Percentiles rank a stretch among this genome's conserved stretches.
phyloP scores from a whole-genome alignment of 2,888 invertebrate species.

The Saturnia japonica region DNA sequence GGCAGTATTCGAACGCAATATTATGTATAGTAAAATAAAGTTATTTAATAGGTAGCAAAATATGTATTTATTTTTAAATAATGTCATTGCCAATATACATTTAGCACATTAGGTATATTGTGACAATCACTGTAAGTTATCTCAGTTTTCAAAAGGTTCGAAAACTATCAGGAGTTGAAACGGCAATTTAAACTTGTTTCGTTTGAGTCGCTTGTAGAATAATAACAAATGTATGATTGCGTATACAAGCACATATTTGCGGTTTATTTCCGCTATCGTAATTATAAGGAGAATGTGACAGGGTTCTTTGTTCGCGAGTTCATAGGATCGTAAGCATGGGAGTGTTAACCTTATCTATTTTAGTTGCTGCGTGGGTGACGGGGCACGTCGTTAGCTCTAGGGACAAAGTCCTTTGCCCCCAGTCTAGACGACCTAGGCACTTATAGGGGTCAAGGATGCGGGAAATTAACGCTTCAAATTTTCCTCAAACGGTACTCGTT shows the following conservation, averaged over 20 bases:
- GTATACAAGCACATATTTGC: constrained; percentile 1
- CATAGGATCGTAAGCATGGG: constrained; percentile 44
- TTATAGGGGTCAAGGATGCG: constrained; percentile 48
- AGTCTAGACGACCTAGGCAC: constrained; percentile 46
- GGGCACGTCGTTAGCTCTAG: constrained; percentile 60
- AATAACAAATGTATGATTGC: neutral
- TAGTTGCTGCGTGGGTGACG: constrained; percentile 63
- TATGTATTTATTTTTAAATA: neutral
- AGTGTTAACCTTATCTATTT: constrained; percentile 74
- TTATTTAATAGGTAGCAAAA: no score
- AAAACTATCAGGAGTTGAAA: neutral
- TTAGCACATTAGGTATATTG: no score
- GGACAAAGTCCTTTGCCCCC: constrained; percentile 24
- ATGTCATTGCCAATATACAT: neutral
- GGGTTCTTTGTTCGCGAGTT: constrained; percentile 48
- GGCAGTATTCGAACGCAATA: no score
- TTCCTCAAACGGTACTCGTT: constrained; percentile 37
- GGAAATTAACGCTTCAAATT: constrained; percentile 41
- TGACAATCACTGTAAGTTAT: neutral
- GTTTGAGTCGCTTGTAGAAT: neutral
- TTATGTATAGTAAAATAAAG: no score
- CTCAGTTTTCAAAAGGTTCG: neutral
- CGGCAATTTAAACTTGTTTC: neutral
- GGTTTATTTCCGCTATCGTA: constrained; percentile 15
- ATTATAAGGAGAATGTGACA: constrained; percentile 22